phyloP scores from a whole-genome alignment of 2,888 invertebrate species.

The Aphodius sticticus region DNA sequence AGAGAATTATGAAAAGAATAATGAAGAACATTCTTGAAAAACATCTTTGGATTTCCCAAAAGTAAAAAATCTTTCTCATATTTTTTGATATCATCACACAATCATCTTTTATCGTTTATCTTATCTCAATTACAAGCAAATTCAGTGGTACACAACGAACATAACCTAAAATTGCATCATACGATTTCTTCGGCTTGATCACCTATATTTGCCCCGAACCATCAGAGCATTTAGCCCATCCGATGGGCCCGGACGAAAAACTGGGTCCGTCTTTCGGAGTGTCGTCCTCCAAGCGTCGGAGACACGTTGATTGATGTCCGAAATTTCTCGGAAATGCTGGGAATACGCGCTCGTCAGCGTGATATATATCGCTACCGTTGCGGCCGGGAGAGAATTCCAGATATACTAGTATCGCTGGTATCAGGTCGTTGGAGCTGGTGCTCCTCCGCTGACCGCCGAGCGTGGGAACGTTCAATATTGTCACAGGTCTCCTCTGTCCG shows the following conservation, averaged over 20 bases:
- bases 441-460: conserved; percentile 54
- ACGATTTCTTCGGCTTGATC: too few relatives aligned
- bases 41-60: too few relatives aligned
- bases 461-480: conserved; percentile 69
- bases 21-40: too few relatives aligned
- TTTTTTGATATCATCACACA: too few relatives aligned
- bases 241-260: conserved; percentile 8
- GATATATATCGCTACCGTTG: conserved; percentile 53
- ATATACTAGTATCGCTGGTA: conserved; percentile 33
- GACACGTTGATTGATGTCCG: conserved; percentile 46
- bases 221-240: neutral
- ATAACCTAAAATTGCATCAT: too few relatives aligned
- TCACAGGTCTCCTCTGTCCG: conserved; percentile 49
- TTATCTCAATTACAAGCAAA: too few relatives aligned
- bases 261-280: conserved; percentile 14
- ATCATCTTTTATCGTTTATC: too few relatives aligned
- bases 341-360: conserved; percentile 49
- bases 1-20: too few relatives aligned
- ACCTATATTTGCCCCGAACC: neutral
- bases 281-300: conserved; percentile 16
- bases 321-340: conserved; percentile 47
- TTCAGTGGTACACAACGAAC: too few relatives aligned
- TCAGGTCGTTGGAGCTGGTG: conserved; percentile 1
- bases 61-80: too few relatives aligned
- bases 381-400: conserved; percentile 42